Evolutionary conservation across 92 coral and sea anemone genomes (phyloP), one percentile per base, ranked within the genome.

Genomic region (Epizoanthus illoricatus): DNA sequence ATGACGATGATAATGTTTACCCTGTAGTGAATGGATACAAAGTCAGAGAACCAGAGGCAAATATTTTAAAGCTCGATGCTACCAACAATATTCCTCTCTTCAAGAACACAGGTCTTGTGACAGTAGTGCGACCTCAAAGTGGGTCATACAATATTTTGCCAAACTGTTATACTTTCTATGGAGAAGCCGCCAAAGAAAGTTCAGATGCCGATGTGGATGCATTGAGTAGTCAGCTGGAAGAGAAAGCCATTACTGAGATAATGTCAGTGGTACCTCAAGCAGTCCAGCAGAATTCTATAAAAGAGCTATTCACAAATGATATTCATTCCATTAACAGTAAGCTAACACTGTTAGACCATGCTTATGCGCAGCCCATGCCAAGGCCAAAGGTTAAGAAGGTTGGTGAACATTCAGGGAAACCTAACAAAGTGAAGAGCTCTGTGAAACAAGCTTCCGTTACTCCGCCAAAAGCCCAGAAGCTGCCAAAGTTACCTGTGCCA

Each of bases 361-460:
- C 97, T 0, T 93, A 93, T 78, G 97, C 97, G 5, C 85, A 91
- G 16, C 97, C 94, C 28, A 90, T 91, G 64, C 95, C 94, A 0
- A 93, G 85, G 70, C 76, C 88, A 5, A 86, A 76, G 47, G 65
- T 59, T 6, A 57, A 81, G 2, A 67, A 71, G 12, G 45, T 74
- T 8, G 20, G 16, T 2, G 85, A 69, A 62, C 23, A 52, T 17
- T 82, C 86, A 7, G 65, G 62, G 2, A 78, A 63, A 63, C 6
- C 43, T 3, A 63, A 61, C 20, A 66, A 40, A 64, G 71, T 20
- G 43, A 78, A 63, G 58, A 63, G 36, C 71, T 41, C 55, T 63
- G 21, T 28, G 16, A 78, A 62, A 78, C 71, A 69, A 43, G 70
- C 21, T 42, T 66, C 18, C 16, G 71, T 78, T 43, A 63, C 23